These are phyloP conservation scores for Thysanoteuthis rhombus DNA, from an alignment of 2,888 invertebrate species.

Conservation along the genomic window DNA sequence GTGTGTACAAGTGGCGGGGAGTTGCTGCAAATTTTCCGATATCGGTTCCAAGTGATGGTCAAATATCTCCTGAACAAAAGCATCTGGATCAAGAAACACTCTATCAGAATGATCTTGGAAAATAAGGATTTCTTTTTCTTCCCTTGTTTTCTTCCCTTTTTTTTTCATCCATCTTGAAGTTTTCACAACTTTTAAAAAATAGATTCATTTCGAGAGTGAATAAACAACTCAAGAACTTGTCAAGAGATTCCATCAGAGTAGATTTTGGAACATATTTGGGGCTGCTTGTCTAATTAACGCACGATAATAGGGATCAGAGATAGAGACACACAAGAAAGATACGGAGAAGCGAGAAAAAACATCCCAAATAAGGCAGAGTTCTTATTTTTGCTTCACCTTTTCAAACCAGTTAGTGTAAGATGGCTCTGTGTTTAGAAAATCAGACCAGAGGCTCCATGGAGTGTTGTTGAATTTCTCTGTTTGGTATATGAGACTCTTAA, in stretches of 20 bases:
- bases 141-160: neutral
- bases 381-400: neutral
- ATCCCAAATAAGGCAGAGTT: neutral
- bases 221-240: neutral
- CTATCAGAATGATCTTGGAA: neutral
- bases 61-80: neutral
- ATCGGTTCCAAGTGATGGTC: neutral
- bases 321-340: neutral
- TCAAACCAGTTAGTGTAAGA: neutral
- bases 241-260: neutral
- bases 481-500: neutral
- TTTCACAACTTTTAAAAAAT: neutral
- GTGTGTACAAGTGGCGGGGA: neutral
- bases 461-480: neutral
- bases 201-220: neutral
- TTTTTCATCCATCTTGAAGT: neutral
- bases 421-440: neutral
- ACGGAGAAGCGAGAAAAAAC: neutral
- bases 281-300: neutral
- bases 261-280: neutral
- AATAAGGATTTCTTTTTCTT: neutral
- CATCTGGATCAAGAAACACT: neutral
- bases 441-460: neutral
- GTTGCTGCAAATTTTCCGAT: neutral
- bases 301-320: neutral